These are phyloP conservation scores for Brachyistius frenatus DNA, from an alignment of 2,113 vertebrate species.

Conservation along the genomic window DNA sequence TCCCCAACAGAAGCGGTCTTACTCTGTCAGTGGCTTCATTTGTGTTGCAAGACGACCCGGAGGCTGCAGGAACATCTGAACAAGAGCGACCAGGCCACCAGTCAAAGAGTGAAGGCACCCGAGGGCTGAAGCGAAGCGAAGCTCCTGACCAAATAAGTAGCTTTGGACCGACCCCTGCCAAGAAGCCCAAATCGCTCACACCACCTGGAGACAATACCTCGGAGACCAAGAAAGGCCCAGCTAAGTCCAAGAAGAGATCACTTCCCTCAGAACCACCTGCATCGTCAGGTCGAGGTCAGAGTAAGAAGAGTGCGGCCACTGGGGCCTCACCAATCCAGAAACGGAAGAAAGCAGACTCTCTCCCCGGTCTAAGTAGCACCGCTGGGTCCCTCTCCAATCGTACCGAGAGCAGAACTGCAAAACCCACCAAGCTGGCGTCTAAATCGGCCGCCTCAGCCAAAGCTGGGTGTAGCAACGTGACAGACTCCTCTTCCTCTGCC, in stretches of 20 bases:
- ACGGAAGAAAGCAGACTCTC: constrained; percentile 95
- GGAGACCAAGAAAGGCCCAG: constrained; percentile 89
- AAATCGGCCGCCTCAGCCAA: constrained; percentile 99
- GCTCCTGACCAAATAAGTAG: constrained; percentile 94
- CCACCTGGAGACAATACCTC: constrained; percentile 87
- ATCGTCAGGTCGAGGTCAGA: constrained; percentile 91
- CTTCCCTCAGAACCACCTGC: constrained; percentile 87
- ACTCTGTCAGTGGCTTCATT: constrained; percentile 90
- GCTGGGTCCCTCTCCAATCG: constrained; percentile 91
- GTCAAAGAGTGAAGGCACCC: constrained; percentile 92
- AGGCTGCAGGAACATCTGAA: constrained; percentile 92
- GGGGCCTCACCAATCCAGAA: constrained; percentile 92
- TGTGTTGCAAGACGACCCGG: constrained; percentile 91
- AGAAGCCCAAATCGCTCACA: constrained; percentile 94
- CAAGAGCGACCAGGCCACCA: constrained; percentile 91
- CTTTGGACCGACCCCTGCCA: constrained; percentile 92
- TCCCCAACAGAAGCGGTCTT: constrained; percentile 90
- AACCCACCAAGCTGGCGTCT: constrained; percentile 99
- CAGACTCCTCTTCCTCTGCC: constrained; percentile 96
- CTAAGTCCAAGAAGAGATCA: constrained; percentile 95
- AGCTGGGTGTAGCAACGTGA: constrained; percentile 99
- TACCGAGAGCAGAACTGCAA: constrained; percentile 95
- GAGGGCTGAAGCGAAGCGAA: constrained; percentile 94
- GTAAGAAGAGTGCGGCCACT: constrained; percentile 92
- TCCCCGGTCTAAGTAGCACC: constrained; percentile 91